These are phyloP conservation scores for Caloenas nicobarica DNA, from an alignment of 2,113 vertebrate species.

Conservation along the genomic window DNA sequence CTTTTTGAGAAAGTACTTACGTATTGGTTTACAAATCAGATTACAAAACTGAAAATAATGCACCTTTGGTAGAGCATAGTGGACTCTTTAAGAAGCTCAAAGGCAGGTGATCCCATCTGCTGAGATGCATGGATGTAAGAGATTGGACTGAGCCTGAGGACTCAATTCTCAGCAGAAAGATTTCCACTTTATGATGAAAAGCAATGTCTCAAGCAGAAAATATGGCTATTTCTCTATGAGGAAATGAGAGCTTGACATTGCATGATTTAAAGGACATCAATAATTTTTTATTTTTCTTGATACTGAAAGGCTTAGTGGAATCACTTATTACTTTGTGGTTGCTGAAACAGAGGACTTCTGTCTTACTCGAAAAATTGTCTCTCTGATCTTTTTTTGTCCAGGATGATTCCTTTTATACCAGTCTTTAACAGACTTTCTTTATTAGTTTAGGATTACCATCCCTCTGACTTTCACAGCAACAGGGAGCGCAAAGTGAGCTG, in stretches of 20 bases:
- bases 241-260: neutral
- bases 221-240: neutral
- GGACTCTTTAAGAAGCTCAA: neutral
- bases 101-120: neutral
- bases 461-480: neutral
- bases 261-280: neutral
- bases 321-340: neutral
- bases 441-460: neutral
- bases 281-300: neutral
- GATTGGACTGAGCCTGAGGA: neutral
- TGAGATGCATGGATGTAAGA: neutral
- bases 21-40: neutral
- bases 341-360: neutral
- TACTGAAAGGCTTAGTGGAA: neutral
- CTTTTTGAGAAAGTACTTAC: neutral
- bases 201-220: neutral
- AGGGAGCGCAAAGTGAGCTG: neutral
- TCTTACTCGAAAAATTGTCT: neutral
- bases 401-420: neutral
- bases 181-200: neutral
- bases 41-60: neutral
- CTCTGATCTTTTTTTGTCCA: neutral
- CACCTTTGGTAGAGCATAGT: neutral
- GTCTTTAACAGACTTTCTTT: neutral
- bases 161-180: neutral